Evolutionary conservation across 2,797 vertebrate species (phyloP).

Genomic region (Liasis olivaceus): DNA sequence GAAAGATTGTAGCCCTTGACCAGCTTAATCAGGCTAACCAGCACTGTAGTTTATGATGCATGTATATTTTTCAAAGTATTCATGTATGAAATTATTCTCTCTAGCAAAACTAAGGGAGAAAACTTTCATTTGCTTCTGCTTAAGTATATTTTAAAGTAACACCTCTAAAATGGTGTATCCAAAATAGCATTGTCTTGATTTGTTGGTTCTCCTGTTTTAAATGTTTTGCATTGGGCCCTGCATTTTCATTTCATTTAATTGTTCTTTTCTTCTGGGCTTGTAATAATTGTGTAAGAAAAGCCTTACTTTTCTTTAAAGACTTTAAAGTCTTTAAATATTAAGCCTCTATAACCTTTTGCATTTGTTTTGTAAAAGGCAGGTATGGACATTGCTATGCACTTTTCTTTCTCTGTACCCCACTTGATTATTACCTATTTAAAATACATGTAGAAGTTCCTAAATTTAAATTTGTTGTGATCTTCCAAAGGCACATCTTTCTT

Average conservation of each 20-base stretch:
- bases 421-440: background rate
- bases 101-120: background rate
- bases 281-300: background rate
- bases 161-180: background rate
- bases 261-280: background rate
- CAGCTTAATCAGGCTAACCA: background rate
- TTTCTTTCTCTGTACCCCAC: background rate
- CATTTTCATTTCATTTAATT: background rate
- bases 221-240: constrained; percentile 9
- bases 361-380: background rate
- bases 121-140: background rate
- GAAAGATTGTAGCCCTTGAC: background rate
- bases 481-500: no score
- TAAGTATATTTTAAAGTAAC: background rate
- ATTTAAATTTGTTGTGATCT: no score
- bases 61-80: background rate
- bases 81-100: background rate
- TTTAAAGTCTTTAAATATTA: background rate
- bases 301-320: background rate
- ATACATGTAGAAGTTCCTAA: no score
- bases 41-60: background rate
- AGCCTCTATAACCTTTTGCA: background rate
- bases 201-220: background rate
- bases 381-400: background rate
- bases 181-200: background rate